A percentile compares a stretch with the other conserved stretches of the same genome.
These are phyloP conservation scores for Cyanocitta stelleri DNA, from an alignment of 2,113 vertebrate species.

Conservation along the genomic window DNA sequence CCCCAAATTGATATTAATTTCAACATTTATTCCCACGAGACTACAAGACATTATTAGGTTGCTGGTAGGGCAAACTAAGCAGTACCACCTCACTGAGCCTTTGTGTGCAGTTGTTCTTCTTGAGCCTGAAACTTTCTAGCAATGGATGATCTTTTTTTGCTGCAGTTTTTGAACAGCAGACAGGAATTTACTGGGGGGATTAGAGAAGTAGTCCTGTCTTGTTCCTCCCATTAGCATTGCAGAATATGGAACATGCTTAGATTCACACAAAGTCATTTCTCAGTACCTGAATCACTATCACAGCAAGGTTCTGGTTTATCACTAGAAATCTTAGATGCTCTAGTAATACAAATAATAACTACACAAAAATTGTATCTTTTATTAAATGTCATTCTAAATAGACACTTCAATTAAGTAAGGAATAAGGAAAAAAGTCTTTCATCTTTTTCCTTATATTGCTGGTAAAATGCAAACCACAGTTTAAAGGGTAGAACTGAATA, in stretches of 20 bases:
- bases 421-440: conserved; percentile 28
- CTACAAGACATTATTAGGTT: neutral
- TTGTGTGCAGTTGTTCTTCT: neutral
- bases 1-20: neutral
- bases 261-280: neutral
- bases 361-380: neutral
- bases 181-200: neutral
- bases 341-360: neutral
- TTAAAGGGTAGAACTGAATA: conserved; percentile 42
- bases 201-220: neutral
- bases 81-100: neutral
- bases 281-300: neutral
- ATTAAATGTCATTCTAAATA: conserved; percentile 3
- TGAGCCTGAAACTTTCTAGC: neutral
- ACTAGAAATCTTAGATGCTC: neutral
- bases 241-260: neutral
- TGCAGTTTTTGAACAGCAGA: neutral
- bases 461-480: conserved; percentile 22
- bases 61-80: neutral
- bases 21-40: neutral
- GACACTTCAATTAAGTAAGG: conserved; percentile 10
- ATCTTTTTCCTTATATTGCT: neutral
- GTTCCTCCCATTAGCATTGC: neutral
- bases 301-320: conserved; percentile 2
- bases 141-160: neutral